phyloP scores from a whole-genome alignment of 2,113 vertebrate genomes.

The Malurus elegans region DNA sequence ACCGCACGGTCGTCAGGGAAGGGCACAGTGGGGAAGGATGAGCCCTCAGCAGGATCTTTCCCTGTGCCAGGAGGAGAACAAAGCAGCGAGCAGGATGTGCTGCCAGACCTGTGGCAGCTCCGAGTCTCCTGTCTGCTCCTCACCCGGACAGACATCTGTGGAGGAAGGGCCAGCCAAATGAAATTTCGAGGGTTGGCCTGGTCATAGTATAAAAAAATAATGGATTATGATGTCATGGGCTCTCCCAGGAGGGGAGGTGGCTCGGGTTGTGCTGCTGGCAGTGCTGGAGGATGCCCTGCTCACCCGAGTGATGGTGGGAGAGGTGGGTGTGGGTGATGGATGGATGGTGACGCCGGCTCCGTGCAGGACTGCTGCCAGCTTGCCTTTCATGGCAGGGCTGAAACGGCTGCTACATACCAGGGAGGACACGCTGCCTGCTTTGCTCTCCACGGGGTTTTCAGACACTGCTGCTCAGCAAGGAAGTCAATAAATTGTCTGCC shows the following conservation, averaged over 20 bases:
- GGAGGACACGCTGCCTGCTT: not conserved
- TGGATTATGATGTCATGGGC: not conserved
- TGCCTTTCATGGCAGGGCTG: not conserved
- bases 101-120: not conserved
- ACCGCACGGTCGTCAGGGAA: fast-evolving
- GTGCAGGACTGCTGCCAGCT: not conserved
- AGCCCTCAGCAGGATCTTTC: not conserved
- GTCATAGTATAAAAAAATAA: fast-evolving
- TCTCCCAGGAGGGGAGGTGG: not conserved
- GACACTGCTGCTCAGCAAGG: not conserved
- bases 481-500: not conserved
- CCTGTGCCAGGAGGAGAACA: not conserved
- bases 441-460: not conserved
- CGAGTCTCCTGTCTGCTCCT: not conserved
- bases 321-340: not conserved
- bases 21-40: not conserved
- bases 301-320: fast-evolving
- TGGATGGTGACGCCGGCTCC: fast-evolving
- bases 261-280: fast-evolving
- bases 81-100: fast-evolving
- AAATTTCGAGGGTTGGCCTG: not conserved
- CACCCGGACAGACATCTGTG: fast-evolving
- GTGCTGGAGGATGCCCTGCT: not conserved
- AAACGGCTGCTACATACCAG: not conserved
- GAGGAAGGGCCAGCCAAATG: not conserved